Evolutionary conservation across 1,140 invertebrate genomes (phyloP).

Genomic region (Bombus superbus): DNA sequence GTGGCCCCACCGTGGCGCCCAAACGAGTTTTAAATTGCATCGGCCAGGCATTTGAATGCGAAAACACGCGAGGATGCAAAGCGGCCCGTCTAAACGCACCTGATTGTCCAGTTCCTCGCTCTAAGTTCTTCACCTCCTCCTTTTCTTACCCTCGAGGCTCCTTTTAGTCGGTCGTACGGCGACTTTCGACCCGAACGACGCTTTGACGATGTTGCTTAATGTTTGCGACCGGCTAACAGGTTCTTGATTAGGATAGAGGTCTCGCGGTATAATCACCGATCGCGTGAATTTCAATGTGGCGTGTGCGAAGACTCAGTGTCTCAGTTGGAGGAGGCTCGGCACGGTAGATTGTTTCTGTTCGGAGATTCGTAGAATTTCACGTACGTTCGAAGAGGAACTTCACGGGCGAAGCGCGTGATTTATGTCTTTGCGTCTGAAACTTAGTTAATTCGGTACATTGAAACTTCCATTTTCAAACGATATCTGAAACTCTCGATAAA

Average conservation of each 20-base stretch:
- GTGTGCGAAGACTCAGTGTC: too few relatives aligned
- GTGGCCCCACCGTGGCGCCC: slow-evolving; percentile 42
- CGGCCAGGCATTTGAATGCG: slow-evolving; percentile 63
- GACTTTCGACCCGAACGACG: background rate
- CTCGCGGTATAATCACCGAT: too few relatives aligned
- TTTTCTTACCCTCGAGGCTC: background rate
- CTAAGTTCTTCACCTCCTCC: slow-evolving; percentile 16
- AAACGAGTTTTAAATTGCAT: slow-evolving; percentile 79
- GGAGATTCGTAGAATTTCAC: background rate
- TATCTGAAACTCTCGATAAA: too few relatives aligned
- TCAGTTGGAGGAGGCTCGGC: too few relatives aligned
- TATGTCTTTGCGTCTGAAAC: too few relatives aligned
- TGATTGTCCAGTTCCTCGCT: slow-evolving; percentile 37
- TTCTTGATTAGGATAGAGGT: background rate
- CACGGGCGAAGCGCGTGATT: too few relatives aligned
- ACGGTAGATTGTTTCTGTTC: too few relatives aligned
- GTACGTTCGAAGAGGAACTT: background rate
- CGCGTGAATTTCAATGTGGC: background rate
- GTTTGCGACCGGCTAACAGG: background rate
- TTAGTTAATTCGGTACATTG: too few relatives aligned
- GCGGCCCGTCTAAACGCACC: slow-evolving; percentile 65
- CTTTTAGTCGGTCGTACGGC: background rate
- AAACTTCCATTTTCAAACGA: too few relatives aligned
- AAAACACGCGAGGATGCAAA: slow-evolving; percentile 68
- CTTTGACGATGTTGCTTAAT: background rate